Base-by-base conservation (phyloP, 2,888 invertebrate species). In the Drosophila imparisetae region DNA sequence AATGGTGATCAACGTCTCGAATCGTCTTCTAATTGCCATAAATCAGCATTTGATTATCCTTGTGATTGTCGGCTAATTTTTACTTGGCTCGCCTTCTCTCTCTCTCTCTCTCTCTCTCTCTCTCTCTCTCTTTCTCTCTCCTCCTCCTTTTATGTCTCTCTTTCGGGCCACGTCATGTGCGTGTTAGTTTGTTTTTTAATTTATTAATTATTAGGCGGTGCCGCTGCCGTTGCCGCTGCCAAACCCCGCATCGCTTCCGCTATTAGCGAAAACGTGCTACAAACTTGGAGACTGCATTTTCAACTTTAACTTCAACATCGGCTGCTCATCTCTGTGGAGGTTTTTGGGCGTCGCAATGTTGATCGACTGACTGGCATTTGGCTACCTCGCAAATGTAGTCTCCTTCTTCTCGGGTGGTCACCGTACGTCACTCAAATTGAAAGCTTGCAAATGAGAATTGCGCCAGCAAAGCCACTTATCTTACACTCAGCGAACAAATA, bases 11-110 rank as follows among this genome's bases (percentile, higher is more conserved):
- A 57, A 50, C 50, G 58, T 49, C 72, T 38, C 42, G 49, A 53
- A 57, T 66, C 66, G 70, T 53, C 66, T 66, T 62, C 60, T 82
- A 87, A 84, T 87, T 87, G 87, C 80, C 83, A 89, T 89, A 86
- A 89, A 86, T 86, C 86, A 86, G 89, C 86, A 89, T 89, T 89
- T 87, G 87, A 86, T 86, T 86, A 86, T 86, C 89, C 89, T 88
- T 67, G 45, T 24, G 69, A 42, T 42, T 24, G 62, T 54, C 32
- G 55, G n/a, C 53, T 69, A 69, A 69, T 69, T 69, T 69, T 34
- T 40, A 52, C n/a, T 45, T 11, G 11, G 18, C 24, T 30, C 18
- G 8, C 45, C 32, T 60, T 29, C 32, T 40, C 21, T 49, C 34
- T 32, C 42, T 57, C 49, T 29, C 55, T 34, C 29, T 24, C 27